phyloP scores from a whole-genome alignment of 2,113 vertebrate species.

The Hypanus sabinus region DNA sequence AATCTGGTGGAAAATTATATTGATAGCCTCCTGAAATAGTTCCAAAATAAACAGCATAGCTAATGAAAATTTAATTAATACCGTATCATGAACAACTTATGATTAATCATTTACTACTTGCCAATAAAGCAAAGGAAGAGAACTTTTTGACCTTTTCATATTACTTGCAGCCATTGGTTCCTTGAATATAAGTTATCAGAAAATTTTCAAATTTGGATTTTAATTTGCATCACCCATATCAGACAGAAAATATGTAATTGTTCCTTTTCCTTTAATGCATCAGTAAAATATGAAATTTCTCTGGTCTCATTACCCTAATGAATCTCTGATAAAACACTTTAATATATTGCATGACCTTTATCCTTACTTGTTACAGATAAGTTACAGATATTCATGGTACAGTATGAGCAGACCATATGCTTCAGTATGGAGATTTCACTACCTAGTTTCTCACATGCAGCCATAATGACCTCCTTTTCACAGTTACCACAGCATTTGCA shows the following conservation, averaged over 20 bases:
- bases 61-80: not conserved
- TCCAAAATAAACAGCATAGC: not conserved
- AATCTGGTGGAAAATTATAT: not conserved
- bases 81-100: not conserved
- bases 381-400: conserved; percentile 17
- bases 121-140: not conserved
- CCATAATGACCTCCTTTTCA: conserved; percentile 2
- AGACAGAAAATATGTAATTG: not conserved
- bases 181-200: not conserved
- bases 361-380: conserved; percentile 22
- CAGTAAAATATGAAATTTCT: not conserved
- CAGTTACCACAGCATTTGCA: conserved; percentile 29
- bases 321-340: conserved; percentile 14
- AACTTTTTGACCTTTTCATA: not conserved
- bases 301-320: not conserved
- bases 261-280: not conserved
- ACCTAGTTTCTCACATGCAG: conserved; percentile 22
- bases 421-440: conserved; percentile 13
- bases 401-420: conserved; percentile 17
- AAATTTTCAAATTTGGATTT: not conserved
- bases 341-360: conserved; percentile 7
- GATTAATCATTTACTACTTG: not conserved
- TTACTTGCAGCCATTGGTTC: not conserved
- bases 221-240: not conserved
- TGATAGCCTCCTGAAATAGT: not conserved